Evolutionary conservation across 2,888 invertebrate genomes (phyloP), one percentile per base, ranked within the genome.

Genomic region (Leptogaster cylindrica): DNA sequence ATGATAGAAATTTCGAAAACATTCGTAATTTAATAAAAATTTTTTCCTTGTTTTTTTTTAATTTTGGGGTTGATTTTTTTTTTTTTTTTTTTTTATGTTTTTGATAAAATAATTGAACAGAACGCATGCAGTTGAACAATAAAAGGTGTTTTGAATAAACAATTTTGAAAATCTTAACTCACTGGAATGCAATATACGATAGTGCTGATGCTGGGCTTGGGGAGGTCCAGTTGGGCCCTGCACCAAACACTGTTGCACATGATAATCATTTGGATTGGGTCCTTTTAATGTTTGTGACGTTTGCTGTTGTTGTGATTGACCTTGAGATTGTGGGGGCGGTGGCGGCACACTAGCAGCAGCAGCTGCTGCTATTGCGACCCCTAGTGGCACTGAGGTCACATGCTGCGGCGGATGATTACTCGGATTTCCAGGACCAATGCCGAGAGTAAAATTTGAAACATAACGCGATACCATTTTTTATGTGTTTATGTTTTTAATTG

Each of bases 141-240:
- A n/a, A n/a, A n/a, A n/a, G n/a, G n/a, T n/a, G n/a, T n/a, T n/a
- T n/a, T n/a, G n/a, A n/a, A n/a, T n/a, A n/a, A n/a, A n/a, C n/a
- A n/a, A n/a, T n/a, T n/a, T n/a, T n/a, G n/a, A n/a, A n/a, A n/a
- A n/a, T n/a, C n/a, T n/a, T n/a, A 52, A 70, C 70, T 70, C 70
- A 70, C 70, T 70, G 36, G 70, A 66, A 64, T 70, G 71, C 20
- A 66, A 39, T 20, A 70, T 66, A 23, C 69, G 67, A 68, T 68
- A 70, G 39, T 70, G 70, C 36, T 69, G 70, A 23, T 69, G 69
- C 50, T 68, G 70, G 7, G 44, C 27, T 18, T 41, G 55, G 1
- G 36, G 31, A 2, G 44, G 66, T 39, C 48, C 50, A 12, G 70
- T 66, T 10, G 70, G 48, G 16, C 65, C 52, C 28, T 65, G 44